A percentile compares a stretch with the other conserved stretches of the same genome.
Evolutionary conservation across 2,797 vertebrate genomes (phyloP).

Genomic region (Anolis apletophallus): DNA sequence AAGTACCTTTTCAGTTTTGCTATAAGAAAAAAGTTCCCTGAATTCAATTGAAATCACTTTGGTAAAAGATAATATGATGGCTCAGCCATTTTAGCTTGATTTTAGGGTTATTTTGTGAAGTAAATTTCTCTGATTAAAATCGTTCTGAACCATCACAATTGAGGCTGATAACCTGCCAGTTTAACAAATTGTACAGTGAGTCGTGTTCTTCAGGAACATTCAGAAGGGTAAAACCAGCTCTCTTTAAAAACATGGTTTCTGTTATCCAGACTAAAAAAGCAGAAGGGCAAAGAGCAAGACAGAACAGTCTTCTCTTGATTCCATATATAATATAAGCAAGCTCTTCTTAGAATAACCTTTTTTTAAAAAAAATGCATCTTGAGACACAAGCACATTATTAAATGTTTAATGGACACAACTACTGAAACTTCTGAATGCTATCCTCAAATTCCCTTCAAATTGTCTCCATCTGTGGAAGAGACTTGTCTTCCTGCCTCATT

Average conservation of each 20-base stretch:
- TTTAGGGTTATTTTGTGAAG: constrained; percentile 66
- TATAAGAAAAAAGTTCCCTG: constrained; percentile 40
- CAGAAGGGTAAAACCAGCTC: constrained; percentile 25
- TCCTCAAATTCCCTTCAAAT: neutral
- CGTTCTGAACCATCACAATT: constrained; percentile 62
- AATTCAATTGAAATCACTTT: constrained; percentile 69
- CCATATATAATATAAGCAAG: neutral
- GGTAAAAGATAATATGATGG: constrained; percentile 60
- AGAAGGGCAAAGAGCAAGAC: neutral
- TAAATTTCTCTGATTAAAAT: constrained; percentile 66
- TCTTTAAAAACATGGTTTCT: constrained; percentile 17
- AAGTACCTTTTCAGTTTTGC: constrained; percentile 20
- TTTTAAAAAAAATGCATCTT: neutral
- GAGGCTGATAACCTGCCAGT: constrained; percentile 48
- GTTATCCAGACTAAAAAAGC: constrained; percentile 39
- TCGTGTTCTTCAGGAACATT: constrained; percentile 40
- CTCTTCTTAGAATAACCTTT: neutral
- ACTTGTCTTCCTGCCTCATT: neutral
- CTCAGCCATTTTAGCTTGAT: constrained; percentile 67
- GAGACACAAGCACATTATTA: neutral
- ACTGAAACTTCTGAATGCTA: neutral
- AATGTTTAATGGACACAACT: neutral
- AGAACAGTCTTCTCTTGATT: neutral
- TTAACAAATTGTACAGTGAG: constrained; percentile 57
- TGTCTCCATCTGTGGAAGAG: neutral